Evolutionary conservation across 2,888 invertebrate species (phyloP), one percentile per base, ranked within the genome.

Genomic region (Cheilosia vernalis): DNA sequence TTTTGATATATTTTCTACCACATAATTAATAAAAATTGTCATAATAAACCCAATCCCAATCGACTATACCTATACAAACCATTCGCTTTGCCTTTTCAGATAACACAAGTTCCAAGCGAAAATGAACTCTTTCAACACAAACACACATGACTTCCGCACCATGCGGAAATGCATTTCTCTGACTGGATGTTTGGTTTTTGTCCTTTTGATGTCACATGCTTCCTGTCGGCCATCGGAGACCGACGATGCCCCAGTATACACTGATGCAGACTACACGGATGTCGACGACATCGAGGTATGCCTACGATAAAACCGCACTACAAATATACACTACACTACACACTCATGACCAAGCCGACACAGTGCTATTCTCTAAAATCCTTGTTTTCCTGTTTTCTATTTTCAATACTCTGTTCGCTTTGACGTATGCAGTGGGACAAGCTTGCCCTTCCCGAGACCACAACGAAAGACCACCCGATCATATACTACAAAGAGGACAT

Each of bases 401-500:
- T 56, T 44, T 27, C 44, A 47, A 15, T 51, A 40, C 4, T 33
- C 10, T 42, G 33, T 58, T 40, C 4, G 2, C 19, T 30, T 44
- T 27, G 27, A 30, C 15, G 49, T 30, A 17, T n/a, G 1, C 69
- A 91, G 91, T 88, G 89, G 70, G 89, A 90, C 87, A 89, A 88
- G 63, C 88, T 90, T 3, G 88, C 88, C 67, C 19, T 88, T 33
- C 89, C 89, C 21, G 88, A 88, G 27, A 37, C 72, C 70, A 69
- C 76, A 67, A 76, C 84, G 42, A 89, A 91, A 82, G 88, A 89
- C 81, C 91, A 91, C 87, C 91, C 91, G 7, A 88, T 90, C 80
- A 88, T 91, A 49, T 90, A 90, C 88, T 91, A 91, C 85, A 91
- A 91, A 66, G 91, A 91, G 87, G 91, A 91, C 82, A 90, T 90